phyloP scores from a whole-genome alignment of 2,888 invertebrate species.

The Lagria hirta region DNA sequence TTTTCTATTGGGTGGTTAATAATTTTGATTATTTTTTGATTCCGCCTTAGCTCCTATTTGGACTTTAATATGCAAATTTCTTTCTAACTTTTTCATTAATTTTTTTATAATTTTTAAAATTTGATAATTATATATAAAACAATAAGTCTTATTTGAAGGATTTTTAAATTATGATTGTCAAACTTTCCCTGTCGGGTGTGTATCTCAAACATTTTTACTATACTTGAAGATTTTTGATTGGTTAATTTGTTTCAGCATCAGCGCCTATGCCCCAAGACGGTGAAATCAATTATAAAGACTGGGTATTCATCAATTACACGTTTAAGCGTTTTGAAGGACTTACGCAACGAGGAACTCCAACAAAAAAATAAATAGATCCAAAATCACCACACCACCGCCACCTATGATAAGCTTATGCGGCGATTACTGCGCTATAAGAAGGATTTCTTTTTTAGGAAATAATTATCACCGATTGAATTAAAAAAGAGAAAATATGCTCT shows the following conservation, averaged over 20 bases:
- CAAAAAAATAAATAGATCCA: conserved; percentile 70
- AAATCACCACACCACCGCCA: conserved; percentile 9
- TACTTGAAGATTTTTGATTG: conserved; percentile 6
- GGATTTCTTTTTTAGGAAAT: conserved; percentile 48
- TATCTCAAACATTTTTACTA: conserved; percentile 3
- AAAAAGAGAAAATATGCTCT: conserved; percentile 23
- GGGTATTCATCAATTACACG: conserved; percentile 99
- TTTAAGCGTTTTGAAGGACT: conserved; percentile 99
- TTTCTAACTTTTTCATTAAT: too few species aligned
- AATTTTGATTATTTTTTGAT: too few species aligned
- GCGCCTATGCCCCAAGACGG: conserved; percentile 88
- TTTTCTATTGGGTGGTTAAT: too few species aligned
- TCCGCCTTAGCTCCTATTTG: too few species aligned
- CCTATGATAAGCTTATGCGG: conserved; percentile 18
- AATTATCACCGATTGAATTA: conserved; percentile 12
- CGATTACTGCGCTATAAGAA: conserved; percentile 21
- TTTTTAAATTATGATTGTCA: too few species aligned
- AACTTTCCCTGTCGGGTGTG: too few species aligned
- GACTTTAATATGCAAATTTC: too few species aligned
- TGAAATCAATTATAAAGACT: conserved; percentile 93
- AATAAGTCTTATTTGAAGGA: too few species aligned
- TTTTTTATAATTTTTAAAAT: too few species aligned
- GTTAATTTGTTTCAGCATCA: conserved; percentile 64
- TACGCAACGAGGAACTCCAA: conserved; percentile 84
- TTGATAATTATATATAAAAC: too few species aligned